Percentiles rank a stretch among this genome's conserved stretches.
These are phyloP conservation scores for Chymomyza costata DNA, from an alignment of 1,140 invertebrate species.

Conservation along the genomic window DNA sequence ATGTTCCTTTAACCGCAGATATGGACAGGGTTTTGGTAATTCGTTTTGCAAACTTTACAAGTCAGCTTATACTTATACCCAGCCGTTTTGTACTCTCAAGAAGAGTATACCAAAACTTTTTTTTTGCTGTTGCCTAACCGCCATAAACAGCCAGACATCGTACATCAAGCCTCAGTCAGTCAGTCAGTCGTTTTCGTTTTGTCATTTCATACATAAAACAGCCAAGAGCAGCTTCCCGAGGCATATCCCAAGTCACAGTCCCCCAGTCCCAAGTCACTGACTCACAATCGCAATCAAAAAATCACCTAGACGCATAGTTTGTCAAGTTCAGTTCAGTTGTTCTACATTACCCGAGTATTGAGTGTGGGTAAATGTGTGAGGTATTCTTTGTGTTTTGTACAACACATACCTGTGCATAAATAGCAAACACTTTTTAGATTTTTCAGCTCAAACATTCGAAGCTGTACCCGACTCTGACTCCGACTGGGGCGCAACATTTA, in stretches of 20 bases:
- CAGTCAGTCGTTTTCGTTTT: constrained; percentile 56
- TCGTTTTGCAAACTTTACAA: too few species aligned
- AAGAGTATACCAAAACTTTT: too few species aligned
- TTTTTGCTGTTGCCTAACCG: too few species aligned
- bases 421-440: constrained; percentile 65
- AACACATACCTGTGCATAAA: constrained; percentile 54
- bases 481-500: constrained; percentile 56
- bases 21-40: too few species aligned
- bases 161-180: constrained; percentile 51
- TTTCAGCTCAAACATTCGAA: constrained; percentile 40
- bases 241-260: constrained; percentile 26
- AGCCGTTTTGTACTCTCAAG: too few species aligned
- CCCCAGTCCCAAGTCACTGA: too few species aligned
- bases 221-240: constrained; percentile 4
- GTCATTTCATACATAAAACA: constrained; percentile 64
- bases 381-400: too few species aligned
- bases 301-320: constrained; percentile 46
- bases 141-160: constrained; percentile 24
- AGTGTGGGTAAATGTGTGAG: too few species aligned
- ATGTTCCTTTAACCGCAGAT: too few species aligned
- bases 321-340: constrained; percentile 35
- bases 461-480: constrained; percentile 4
- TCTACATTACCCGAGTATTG: too few species aligned
- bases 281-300: constrained; percentile 4
- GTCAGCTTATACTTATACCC: too few species aligned